Evolutionary conservation across 2,888 invertebrate species (phyloP).

Genomic region (Trachelus troglodyta): DNA sequence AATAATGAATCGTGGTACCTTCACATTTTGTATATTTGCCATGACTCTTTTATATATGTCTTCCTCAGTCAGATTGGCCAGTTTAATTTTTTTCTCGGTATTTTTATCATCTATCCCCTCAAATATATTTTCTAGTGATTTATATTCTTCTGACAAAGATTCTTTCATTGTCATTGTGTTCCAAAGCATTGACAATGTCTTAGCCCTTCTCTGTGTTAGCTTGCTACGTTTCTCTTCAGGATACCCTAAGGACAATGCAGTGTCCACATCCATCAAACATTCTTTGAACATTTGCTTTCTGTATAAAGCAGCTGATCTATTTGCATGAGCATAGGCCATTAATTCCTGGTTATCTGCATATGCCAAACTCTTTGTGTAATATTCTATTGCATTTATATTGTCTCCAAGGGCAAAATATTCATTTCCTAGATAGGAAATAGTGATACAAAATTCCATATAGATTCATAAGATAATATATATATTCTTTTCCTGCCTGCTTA

Average conservation of each 20-base stretch:
- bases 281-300: slow-evolving; percentile 56
- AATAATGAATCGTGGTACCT: slow-evolving; percentile 42
- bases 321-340: slow-evolving; percentile 59
- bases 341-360: slow-evolving; percentile 54
- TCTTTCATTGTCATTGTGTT: slow-evolving; percentile 13
- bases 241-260: slow-evolving; percentile 54
- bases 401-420: slow-evolving; percentile 59
- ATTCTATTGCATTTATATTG: slow-evolving; percentile 58
- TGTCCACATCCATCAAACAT: slow-evolving; percentile 58
- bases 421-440: slow-evolving; percentile 45
- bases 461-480: too few relatives aligned
- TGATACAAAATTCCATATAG: background rate
- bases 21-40: background rate
- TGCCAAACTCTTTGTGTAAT: slow-evolving; percentile 60
- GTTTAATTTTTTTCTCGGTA: slow-evolving; percentile 20
- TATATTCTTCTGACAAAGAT: too few relatives aligned
- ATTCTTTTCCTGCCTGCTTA: slow-evolving; percentile 24
- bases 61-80: slow-evolving; percentile 20
- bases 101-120: too few relatives aligned
- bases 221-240: slow-evolving; percentile 58
- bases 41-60: slow-evolving; percentile 11
- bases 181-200: slow-evolving; percentile 49
- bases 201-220: slow-evolving; percentile 51
- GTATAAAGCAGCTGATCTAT: slow-evolving; percentile 61
- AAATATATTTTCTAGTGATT: too few relatives aligned